phyloP scores from a whole-genome alignment of 2,888 invertebrate species.

The Biston betularia region DNA sequence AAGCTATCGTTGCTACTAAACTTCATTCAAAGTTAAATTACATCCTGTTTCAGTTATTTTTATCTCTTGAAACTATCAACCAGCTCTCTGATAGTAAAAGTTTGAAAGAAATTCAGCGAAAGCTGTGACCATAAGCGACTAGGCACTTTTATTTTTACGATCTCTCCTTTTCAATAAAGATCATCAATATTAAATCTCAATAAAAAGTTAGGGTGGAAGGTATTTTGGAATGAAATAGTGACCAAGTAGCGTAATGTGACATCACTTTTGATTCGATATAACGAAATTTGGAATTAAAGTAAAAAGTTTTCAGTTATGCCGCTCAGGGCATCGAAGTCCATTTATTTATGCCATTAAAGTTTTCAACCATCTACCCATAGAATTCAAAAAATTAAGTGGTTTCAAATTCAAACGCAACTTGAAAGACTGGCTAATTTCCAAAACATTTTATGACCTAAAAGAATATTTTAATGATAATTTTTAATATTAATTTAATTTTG shows the following conservation, averaged over 20 bases:
- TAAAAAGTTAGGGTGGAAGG: not conserved
- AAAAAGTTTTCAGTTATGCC: too few species aligned
- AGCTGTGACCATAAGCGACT: not conserved
- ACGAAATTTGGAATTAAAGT: not conserved
- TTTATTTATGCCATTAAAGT: too few species aligned
- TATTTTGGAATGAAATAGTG: not conserved
- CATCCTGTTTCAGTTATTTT: not conserved
- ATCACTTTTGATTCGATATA: not conserved
- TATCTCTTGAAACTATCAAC: not conserved
- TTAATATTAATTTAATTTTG: too few species aligned
- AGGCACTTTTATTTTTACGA: conserved; percentile 1
- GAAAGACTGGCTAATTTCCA: too few species aligned
- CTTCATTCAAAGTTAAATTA: not conserved
- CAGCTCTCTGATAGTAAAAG: conserved; percentile 5
- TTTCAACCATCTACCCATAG: not conserved
- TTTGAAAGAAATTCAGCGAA: not conserved
- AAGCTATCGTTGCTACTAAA: not conserved
- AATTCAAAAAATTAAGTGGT: too few species aligned
- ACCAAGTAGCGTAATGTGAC: not conserved
- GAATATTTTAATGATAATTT: too few species aligned
- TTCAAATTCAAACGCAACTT: too few species aligned
- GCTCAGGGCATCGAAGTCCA: too few species aligned
- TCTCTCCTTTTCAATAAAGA: conserved; percentile 4
- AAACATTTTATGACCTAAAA: too few species aligned
- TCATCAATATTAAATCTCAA: conserved; percentile 2